These are phyloP conservation scores for Pogonomyrmex barbatus DNA, from an alignment of 1,140 invertebrate genomes.

Conservation along the genomic window DNA sequence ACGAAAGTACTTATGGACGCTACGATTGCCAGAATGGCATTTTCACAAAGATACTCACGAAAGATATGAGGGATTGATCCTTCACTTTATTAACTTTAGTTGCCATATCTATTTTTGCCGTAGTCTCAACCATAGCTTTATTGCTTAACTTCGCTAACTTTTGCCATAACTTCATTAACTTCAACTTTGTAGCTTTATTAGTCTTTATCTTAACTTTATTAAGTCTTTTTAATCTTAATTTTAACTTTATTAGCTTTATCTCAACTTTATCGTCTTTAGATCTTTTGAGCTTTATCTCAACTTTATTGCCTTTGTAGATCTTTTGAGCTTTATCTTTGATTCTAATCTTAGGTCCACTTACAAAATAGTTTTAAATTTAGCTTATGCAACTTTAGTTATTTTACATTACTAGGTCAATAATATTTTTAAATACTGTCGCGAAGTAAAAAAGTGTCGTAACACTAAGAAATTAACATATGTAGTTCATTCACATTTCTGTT, in stretches of 20 bases:
- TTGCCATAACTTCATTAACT: background rate
- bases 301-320: background rate
- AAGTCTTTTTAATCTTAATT: background rate
- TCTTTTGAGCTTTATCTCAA: background rate
- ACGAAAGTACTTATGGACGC: conserved; percentile 22
- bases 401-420: background rate
- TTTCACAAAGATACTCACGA: conserved; percentile 8
- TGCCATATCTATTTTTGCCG: background rate
- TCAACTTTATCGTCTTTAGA: background rate
- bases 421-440: background rate
- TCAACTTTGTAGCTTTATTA: conserved; percentile 15
- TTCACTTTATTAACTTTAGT: background rate
- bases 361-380: background rate
- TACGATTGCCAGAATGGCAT: background rate
- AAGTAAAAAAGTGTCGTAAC: background rate
- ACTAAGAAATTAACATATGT: background rate
- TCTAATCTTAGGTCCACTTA: conserved; percentile 3
- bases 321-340: background rate
- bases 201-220: conserved; percentile 4
- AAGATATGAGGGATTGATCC: background rate
- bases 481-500: background rate
- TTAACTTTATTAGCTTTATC: background rate
- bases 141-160: background rate
- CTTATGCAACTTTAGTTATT: background rate
- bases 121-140: background rate